phyloP scores from a whole-genome alignment of 2,113 vertebrate species.

The Benitochromis conjunctus region DNA sequence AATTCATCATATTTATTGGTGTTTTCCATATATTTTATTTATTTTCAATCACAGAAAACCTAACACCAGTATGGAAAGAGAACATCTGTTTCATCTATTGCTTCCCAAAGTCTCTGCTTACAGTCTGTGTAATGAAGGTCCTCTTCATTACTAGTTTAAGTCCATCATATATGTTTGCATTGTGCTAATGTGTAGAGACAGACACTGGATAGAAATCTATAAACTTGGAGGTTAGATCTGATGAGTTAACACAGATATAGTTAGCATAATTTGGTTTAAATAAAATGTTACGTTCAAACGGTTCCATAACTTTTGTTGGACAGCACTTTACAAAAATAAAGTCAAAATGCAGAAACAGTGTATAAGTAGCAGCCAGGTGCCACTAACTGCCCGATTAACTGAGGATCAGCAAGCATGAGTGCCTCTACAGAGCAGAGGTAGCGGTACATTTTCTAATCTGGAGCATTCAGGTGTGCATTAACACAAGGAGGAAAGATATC shows the following conservation, averaged over 20 bases:
- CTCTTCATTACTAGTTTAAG: neutral
- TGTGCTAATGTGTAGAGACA: neutral
- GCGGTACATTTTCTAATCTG: neutral
- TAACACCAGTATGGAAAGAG: neutral
- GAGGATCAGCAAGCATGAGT: neutral
- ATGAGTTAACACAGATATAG: neutral
- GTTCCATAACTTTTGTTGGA: neutral
- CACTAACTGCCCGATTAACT: neutral
- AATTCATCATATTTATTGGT: neutral
- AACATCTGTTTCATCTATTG: neutral
- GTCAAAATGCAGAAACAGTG: neutral
- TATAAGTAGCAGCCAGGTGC: neutral
- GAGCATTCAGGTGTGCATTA: neutral
- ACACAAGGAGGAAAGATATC: neutral
- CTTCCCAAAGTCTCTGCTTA: neutral
- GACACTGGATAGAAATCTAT: neutral
- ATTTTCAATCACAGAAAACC: neutral
- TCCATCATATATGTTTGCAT: neutral
- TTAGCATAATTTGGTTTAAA: neutral
- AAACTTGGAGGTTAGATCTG: neutral
- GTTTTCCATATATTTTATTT: neutral
- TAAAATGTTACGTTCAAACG: neutral
- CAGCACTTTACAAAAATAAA: neutral
- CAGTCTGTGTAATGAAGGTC: neutral
- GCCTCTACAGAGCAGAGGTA: neutral